Base-by-base conservation (phyloP, 1,140 invertebrate genomes). In the Brachionus rubens region DNA sequence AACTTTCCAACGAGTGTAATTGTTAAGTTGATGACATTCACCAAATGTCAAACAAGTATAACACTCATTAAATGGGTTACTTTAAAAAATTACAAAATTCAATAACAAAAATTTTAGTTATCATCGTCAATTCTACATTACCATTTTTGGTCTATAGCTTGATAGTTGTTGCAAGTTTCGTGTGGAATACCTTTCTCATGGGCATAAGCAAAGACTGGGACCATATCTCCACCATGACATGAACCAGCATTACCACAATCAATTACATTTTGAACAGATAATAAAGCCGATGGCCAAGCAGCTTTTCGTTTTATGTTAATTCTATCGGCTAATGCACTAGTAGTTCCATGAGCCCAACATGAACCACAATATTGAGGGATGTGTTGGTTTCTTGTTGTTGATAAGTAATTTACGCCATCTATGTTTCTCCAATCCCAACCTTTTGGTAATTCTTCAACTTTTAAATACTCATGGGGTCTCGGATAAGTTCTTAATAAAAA, bases 91-190 rank as follows among this genome's bases (percentile, higher is more conserved):
- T 48, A 16, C 1, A 16, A 48, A n/a, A n/a, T 1, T 3, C 16
- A 16, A 12, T n/a, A n/a, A n/a, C n/a, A n/a, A n/a, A n/a, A n/a
- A n/a, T n/a, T n/a, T n/a, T n/a, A n/a, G n/a, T n/a, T n/a, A n/a
- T n/a, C n/a, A n/a, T n/a, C n/a, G n/a, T n/a, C n/a, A n/a, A n/a
- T 19, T 19, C 16, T 6, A n/a, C n/a, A n/a, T n/a, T 59, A 59
- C 54, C 54, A 72, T 48, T 85, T 79, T 81, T 86, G 85, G 78
- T 87, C 82, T 47, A 83, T 84, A 7, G 86, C 86, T 78, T 87
- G 86, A 77, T 87, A 87, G 78, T 87, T 87, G 79, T 87, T 87
- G 78, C 84, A 85, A 0, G 86, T 86, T 75, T 87, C 86, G 78
- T 87, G 85, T 24, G 85, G 85, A 72, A 87, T 86, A 28, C 86